A percentile compares a stretch with the other conserved stretches of the same genome.
Conservation (phyloP, 1,140 invertebrate species). For the Ceratina australensis region DNA sequence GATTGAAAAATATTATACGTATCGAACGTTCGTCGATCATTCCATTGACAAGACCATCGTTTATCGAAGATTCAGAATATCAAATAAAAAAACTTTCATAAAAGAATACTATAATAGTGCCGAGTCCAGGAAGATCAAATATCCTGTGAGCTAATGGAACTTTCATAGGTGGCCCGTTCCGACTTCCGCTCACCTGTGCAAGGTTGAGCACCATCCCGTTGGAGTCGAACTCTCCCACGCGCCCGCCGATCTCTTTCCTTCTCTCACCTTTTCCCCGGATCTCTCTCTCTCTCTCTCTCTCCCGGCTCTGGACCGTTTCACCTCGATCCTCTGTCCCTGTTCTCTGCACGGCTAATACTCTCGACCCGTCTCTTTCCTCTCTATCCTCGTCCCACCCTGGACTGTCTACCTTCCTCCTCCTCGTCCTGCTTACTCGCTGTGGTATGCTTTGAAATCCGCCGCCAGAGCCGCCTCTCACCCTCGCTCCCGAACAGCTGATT, state of each 20-base stretch:
- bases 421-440: neutral
- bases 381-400: constrained; percentile 8
- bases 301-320: neutral
- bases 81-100: neutral
- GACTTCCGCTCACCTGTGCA: constrained; percentile 63
- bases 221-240: constrained; percentile 62
- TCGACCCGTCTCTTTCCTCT: neutral
- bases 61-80: neutral
- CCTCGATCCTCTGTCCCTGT: constrained; percentile 10
- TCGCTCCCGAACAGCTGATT: constrained; percentile 69
- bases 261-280: constrained; percentile 2
- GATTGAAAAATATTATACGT: no score
- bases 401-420: neutral
- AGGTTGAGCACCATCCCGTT: constrained; percentile 61
- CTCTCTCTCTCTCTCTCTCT: neutral
- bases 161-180: constrained; percentile 15
- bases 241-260: constrained; percentile 20
- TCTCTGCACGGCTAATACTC: neutral
- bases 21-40: no score
- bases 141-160: constrained; percentile 53
- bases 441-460: constrained; percentile 74
- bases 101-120: neutral
- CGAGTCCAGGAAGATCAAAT: constrained; percentile 37
- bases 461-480: constrained; percentile 50
- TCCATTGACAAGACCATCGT: neutral